Conservation (phyloP, 2,888 invertebrate genomes). For the Calliphora vomitoria region DNA sequence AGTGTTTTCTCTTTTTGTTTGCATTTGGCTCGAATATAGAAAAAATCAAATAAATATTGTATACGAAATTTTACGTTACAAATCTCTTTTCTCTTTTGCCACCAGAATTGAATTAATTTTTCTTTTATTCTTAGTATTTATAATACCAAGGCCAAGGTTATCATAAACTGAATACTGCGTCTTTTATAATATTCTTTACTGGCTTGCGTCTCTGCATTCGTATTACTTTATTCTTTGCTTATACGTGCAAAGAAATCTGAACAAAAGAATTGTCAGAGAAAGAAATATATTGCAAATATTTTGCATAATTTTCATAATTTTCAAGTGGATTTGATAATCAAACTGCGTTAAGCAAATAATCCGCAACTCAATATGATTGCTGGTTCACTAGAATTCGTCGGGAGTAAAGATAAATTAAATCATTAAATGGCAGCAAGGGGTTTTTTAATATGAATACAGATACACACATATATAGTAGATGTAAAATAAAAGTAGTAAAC, state of each 20-base stretch:
- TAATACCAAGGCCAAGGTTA: constrained; percentile 65
- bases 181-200: constrained; percentile 40
- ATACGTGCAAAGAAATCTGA: background rate
- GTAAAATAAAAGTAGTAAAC: constrained; percentile 20
- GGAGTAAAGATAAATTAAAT: background rate
- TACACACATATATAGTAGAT: background rate
- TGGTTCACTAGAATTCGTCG: background rate
- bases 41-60: background rate
- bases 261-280: constrained; percentile 3
- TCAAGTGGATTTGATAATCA: constrained; percentile 60
- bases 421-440: background rate
- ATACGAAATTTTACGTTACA: background rate
- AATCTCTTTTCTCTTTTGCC: constrained; percentile 14
- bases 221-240: background rate
- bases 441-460: background rate
- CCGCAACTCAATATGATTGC: constrained; percentile 36
- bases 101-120: constrained; percentile 26
- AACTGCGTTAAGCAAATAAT: constrained; percentile 50
- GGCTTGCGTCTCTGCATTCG: background rate
- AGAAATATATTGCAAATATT: constrained; percentile 25
- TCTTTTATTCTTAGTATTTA: constrained; percentile 33
- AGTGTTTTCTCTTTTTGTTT: too few relatives aligned
- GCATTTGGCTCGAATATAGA: too few relatives aligned
- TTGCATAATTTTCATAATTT: constrained; percentile 48
- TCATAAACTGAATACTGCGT: background rate